Percentiles rank a stretch among this genome's conserved stretches.
Conservation (phyloP, 2,797 vertebrate genomes). For the Spea hammondii region DNA sequence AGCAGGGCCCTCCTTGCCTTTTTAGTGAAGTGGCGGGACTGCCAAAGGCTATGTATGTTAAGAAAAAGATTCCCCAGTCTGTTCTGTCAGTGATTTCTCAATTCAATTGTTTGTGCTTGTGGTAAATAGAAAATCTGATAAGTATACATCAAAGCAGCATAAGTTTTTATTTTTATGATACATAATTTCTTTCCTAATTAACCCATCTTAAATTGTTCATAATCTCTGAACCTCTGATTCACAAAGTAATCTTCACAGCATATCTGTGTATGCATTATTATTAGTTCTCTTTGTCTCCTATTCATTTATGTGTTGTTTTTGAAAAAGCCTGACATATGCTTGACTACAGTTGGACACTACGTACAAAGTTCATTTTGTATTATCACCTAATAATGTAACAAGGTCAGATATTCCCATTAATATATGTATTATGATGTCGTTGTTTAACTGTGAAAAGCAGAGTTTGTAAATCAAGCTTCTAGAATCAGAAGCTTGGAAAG, state of each 20-base stretch:
- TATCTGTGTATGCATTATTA: constrained; percentile 1
- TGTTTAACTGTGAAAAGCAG: too few relatives aligned
- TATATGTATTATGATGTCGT: too few relatives aligned
- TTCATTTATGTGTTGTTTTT: too few relatives aligned
- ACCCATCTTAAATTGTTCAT: neutral
- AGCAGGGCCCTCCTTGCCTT: too few relatives aligned
- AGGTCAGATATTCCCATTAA: too few relatives aligned
- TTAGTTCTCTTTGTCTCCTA: neutral
- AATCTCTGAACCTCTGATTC: constrained; percentile 33
- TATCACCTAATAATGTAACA: too few relatives aligned
- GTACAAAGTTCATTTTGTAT: too few relatives aligned
- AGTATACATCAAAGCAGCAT: constrained; percentile 17
- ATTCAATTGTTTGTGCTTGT: neutral
- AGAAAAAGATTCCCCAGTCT: constrained; percentile 4
- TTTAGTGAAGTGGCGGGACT: neutral
- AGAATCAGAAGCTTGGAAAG: too few relatives aligned
- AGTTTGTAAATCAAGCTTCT: too few relatives aligned
- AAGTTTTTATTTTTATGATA: constrained; percentile 27
- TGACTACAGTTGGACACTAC: too few relatives aligned
- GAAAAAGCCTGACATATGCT: too few relatives aligned
- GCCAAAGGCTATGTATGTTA: constrained; percentile 4
- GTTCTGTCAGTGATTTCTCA: neutral
- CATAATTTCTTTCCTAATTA: constrained; percentile 33
- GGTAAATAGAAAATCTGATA: constrained; percentile 31
- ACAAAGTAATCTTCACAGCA: constrained; percentile 21